Evolutionary conservation across 92 coral and sea anemone genomes (phyloP), one percentile per base, ranked within the genome.

Genomic region (Montipora capitata): DNA sequence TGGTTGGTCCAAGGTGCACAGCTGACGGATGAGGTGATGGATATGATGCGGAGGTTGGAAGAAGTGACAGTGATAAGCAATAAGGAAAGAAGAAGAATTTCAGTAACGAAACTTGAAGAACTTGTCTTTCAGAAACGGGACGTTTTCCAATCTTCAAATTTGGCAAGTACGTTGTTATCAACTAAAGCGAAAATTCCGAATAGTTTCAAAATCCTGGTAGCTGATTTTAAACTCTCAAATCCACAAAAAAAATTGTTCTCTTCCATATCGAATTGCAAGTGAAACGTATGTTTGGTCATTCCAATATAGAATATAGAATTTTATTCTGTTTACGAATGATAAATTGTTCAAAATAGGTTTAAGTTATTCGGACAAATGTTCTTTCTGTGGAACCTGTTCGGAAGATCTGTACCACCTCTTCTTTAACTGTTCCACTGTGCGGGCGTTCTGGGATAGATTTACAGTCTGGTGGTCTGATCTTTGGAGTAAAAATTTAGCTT

Each of bases 241-340:
- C 52, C 58, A 51, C 77, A 20, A 85, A 51, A 40, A 85, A 64
- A 51, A 18, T 62, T 75, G 43, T 70, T 74, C 63, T 52, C 35
- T 76, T 76, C 48, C 89, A 52, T 52, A 76, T 61, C 62, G 69
- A 20, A 69, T 20, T 72, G 87, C 80, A 35, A 83, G 48, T 13
- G 81, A 58, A 84, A 84, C 81, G 38, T 61, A 35, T 76, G 40
- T 76, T 69, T 74, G 80, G 81, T 35, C 66, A 16, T 85, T 76
- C 40, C 77, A 79, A 87, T 78, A 86, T 42, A 78, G 76, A 59
- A 27, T 86, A 2, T 78, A 54, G 67, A 68, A 86, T 72, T 77
- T 48, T 44, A 57, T 41, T 75, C 68, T 77, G 82, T 85, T 59
- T 67, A 77, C 88, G 10, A 83, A 84, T 74, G 39, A 74, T n/a